A percentile compares a stretch with the other conserved stretches of the same genome.
These are phyloP conservation scores for Cettia cetti DNA, from an alignment of 2,113 vertebrate genomes.

Conservation along the genomic window DNA sequence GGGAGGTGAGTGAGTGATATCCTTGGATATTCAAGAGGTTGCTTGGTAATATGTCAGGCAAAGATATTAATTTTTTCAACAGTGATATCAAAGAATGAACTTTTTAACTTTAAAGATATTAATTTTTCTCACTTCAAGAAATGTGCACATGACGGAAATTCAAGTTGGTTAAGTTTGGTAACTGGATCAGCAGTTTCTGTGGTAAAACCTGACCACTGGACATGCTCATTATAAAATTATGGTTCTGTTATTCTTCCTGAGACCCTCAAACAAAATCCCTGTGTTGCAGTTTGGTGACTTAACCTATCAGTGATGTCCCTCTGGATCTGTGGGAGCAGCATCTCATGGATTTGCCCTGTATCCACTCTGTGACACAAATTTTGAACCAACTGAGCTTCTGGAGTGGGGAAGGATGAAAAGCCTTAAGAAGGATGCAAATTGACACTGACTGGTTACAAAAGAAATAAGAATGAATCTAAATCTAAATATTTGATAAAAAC, in stretches of 20 bases:
- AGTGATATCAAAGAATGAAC: not conserved
- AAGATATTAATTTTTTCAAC: not conserved
- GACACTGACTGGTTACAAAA: not conserved
- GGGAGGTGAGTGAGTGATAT: not conserved
- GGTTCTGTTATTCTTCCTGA: not conserved
- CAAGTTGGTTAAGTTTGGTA: not conserved
- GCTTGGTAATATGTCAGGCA: not conserved
- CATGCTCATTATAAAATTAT: not conserved
- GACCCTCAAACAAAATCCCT: not conserved
- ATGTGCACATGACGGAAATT: not conserved
- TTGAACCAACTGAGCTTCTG: not conserved
- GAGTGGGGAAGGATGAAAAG: not conserved
- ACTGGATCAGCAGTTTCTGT: not conserved
- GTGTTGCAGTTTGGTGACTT: not conserved
- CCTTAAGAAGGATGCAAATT: not conserved
- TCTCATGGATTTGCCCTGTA: not conserved
- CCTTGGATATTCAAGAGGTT: not conserved
- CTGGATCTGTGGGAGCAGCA: not conserved
- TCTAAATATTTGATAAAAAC: not conserved
- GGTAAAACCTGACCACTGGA: not conserved
- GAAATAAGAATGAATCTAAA: not conserved
- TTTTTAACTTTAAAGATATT: not conserved
- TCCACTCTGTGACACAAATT: rapidly evolving
- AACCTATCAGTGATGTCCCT: rapidly evolving
- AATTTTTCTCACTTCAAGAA: not conserved